phyloP scores from a whole-genome alignment of 2,113 vertebrate genomes.

The Ellobius talpinus region DNA sequence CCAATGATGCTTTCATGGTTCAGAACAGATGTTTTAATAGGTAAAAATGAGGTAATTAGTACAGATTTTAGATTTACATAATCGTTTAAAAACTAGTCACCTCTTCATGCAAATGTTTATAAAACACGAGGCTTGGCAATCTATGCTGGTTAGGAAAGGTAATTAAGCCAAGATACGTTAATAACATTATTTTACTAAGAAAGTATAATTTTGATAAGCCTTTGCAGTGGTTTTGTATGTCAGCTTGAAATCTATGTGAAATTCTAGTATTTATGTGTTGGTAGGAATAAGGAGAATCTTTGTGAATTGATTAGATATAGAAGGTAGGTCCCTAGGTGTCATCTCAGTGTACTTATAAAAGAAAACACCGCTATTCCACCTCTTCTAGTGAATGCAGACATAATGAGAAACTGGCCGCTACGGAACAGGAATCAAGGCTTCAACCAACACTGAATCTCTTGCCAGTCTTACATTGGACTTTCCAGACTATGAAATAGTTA shows the following conservation, averaged over 20 bases:
- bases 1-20: constrained; percentile 65
- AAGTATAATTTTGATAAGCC: not conserved
- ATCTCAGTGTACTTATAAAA: not conserved
- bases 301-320: not conserved
- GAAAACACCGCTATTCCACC: not conserved
- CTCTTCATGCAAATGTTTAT: not conserved
- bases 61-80: not conserved
- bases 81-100: not conserved
- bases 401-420: not conserved
- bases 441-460: not conserved
- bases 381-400: not conserved
- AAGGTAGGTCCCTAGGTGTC: too few species aligned
- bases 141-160: not conserved
- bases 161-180: not conserved
- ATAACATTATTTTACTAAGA: not conserved
- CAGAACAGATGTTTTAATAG: constrained; percentile 60
- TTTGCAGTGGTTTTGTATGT: not conserved
- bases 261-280: not conserved
- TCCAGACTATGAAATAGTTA: not conserved
- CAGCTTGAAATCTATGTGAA: not conserved
- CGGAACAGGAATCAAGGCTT: not conserved
- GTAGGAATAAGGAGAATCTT: not conserved
- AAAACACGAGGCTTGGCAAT: not conserved
- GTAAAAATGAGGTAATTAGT: not conserved
- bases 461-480: too few species aligned